phyloP scores from a whole-genome alignment of 53 echinoderm and acorn worm genomes.

The Stichopus horrens region DNA sequence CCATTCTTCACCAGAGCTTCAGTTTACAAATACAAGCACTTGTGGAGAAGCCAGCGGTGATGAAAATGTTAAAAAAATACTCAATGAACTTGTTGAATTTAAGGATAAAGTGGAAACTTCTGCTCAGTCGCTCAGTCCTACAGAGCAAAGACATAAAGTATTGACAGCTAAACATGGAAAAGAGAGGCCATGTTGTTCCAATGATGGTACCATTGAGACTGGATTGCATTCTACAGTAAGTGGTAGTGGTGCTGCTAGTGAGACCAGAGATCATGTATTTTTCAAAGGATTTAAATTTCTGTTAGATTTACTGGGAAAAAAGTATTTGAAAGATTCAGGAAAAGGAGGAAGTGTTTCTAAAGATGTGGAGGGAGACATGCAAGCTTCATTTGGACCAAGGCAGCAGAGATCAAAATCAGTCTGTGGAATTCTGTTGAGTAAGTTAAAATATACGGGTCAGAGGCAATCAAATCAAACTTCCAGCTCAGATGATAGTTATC shows the following conservation, averaged over 20 bases:
- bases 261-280: neutral
- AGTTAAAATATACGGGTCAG: neutral
- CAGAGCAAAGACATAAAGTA: neutral
- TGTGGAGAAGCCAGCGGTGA: neutral
- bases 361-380: neutral
- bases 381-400: neutral
- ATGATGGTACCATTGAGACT: neutral
- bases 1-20: conserved; percentile 31
- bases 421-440: neutral
- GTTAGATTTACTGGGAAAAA: neutral
- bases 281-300: conserved; percentile 27
- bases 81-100: neutral
- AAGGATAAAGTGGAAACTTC: conserved; percentile 16
- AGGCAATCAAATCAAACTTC: conserved; percentile 1
- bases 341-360: neutral
- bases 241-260: neutral
- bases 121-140: neutral
- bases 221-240: neutral
- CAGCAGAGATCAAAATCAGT: conserved; percentile 34
- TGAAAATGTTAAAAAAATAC: conserved; percentile 20
- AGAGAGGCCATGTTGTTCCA: neutral
- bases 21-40: neutral
- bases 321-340: neutral
- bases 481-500: conserved; percentile 32
- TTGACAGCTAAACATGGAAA: neutral